Evolutionary conservation across 2,888 invertebrate genomes (phyloP), one percentile per base, ranked within the genome.

Genomic region (Gnatocerus cornutus): DNA sequence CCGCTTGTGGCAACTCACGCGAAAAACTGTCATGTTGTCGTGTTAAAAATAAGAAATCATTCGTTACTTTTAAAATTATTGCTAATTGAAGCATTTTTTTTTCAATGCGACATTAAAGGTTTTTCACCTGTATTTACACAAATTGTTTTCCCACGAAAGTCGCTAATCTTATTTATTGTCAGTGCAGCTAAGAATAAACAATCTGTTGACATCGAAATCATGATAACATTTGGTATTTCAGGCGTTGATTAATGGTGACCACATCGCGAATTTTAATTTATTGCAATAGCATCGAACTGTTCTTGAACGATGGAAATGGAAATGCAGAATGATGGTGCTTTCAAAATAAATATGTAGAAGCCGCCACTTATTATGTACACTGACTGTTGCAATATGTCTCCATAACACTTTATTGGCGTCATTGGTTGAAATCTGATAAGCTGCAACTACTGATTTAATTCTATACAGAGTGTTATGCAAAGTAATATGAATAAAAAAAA

Each of bases 1-100:
- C 76, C 75, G 77, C 76, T 72, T 65, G 71, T 70, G 69, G 69
- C 65, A 72, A 74, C 73, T 76, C 76, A 76, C 73, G 76, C 76
- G 78, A 77, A 77, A 77, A 78, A 74, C 74, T 76, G 75, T 76
- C 77, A 78, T 73, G 74, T 61, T 65, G 63, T 59, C 68, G 65
- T 71, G 72, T 73, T 55, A 69, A 63, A 69, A 69, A 69, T 58
- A 64, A 68, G n/a, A 46, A 69, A 50, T 21, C 21, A 21, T 21
- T 58, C 16, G 58, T 37, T 48, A 59, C 29, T 27, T 12, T 30
- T 10, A n/a, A 27, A 9, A 9, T 39, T 30, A 55, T 21, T 21
- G 30, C 39, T 55, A 37, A 55, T 55, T 52, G 13, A 30, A 7
- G 10, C 21, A 50, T 21, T 21, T 21, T 21, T 21, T 21, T 21